Percentiles rank a stretch among this genome's conserved stretches.
phyloP scores from a whole-genome alignment of 1,140 invertebrate species.

The Zaprionus vittiger region DNA sequence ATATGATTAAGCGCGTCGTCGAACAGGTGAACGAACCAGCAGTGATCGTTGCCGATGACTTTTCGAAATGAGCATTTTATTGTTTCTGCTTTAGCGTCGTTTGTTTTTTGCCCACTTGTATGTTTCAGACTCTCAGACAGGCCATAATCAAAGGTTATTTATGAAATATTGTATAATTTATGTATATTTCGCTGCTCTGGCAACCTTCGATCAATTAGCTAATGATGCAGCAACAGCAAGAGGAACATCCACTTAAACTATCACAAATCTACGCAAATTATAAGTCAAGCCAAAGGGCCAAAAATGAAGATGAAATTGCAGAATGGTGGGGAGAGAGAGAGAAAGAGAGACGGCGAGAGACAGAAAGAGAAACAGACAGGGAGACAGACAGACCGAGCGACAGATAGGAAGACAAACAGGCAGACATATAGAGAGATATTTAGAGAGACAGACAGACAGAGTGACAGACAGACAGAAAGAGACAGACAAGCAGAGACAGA shows the following conservation, averaged over 20 bases:
- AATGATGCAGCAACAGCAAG: slow-evolving; percentile 39
- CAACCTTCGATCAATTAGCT: slow-evolving; percentile 46
- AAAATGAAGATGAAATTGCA: background rate
- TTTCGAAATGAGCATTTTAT: slow-evolving; percentile 61
- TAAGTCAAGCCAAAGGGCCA: background rate
- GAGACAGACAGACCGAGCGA: background rate
- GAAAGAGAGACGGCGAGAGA: background rate
- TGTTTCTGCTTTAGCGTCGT: slow-evolving; percentile 47
- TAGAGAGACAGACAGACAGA: no score
- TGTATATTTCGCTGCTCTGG: slow-evolving; percentile 36
- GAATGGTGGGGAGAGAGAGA: background rate
- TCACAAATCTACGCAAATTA: slow-evolving; percentile 9
- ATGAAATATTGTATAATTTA: slow-evolving; percentile 72
- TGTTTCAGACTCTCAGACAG: slow-evolving; percentile 22
- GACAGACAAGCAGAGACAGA: no score
- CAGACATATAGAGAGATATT: background rate
- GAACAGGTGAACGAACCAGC: slow-evolving; percentile 32
- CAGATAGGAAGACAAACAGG: background rate
- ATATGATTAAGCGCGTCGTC: slow-evolving; percentile 53
- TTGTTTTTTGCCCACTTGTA: slow-evolving; percentile 44
- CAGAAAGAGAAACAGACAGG: background rate
- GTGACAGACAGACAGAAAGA: no score
- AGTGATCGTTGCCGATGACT: slow-evolving; percentile 49
- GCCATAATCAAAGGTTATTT: slow-evolving; percentile 58
- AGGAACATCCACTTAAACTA: slow-evolving; percentile 1